Evolutionary conservation across 2,888 invertebrate genomes (phyloP), one percentile per base, ranked within the genome.

Genomic region (Lycophotia porphyrea): DNA sequence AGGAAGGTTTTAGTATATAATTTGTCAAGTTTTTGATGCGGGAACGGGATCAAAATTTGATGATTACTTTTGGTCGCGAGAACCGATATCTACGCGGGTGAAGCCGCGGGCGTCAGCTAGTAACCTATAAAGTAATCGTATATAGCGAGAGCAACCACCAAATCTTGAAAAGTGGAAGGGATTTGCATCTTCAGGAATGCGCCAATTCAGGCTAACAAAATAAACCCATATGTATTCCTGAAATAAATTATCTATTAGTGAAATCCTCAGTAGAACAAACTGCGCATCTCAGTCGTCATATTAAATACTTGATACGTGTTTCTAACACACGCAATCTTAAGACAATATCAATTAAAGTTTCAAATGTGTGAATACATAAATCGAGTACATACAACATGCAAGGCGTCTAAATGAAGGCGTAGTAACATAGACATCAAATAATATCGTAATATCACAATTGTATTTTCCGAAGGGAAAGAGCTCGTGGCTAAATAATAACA

Each of bases 301-400:
- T 49, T 49, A 70, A 71, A 58, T 65, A 42, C 39, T 34, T 65
- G 15, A 81, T 69, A 80, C 34, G 44, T 55, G 15, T 31, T 31
- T 70, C 15, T 42, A n/a, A n/a, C 31, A 60, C 80, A 81, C 79
- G 80, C 84, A 47, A 81, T 31, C 42, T 64, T 11, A 55, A 68
- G 15, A n/a, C 66, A 67, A 58, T 21, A 75, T 27, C 60, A 64
- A 83, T 80, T 80, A 80, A 68, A 44, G 84, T 81, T 71, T 71
- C 58, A 15, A 78, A 68, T 81, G 13, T 65, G 13, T 78, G 36
- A 2, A 60, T 47, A 65, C 55, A 42, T 69, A 39, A 55, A 72
- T 72, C 47, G 61, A 61, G 7, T 58, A 44, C 13, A 61, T 58
- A 44, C 13, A 61, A 55, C 79, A 78, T 77, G 81, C 69, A 31